phyloP scores from a whole-genome alignment of 2,888 invertebrate species.

The Priocnemis perturbator region DNA sequence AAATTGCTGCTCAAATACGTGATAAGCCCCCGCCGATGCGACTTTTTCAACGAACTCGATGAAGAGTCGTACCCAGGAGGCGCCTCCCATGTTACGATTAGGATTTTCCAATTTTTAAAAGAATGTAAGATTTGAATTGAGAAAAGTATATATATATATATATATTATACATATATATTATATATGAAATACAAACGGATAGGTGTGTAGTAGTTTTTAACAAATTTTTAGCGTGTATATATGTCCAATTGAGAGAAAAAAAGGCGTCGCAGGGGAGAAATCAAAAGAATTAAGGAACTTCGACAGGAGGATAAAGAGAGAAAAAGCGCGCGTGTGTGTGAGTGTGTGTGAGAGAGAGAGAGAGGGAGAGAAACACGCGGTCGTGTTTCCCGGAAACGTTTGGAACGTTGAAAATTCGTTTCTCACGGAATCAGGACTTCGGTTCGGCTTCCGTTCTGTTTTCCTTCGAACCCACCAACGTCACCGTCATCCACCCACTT shows the following conservation, averaged over 20 bases:
- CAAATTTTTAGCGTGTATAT: conserved; percentile 72
- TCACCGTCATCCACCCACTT: no score
- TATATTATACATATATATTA: conserved; percentile 40
- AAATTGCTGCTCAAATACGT: conserved; percentile 59
- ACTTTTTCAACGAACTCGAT: conserved; percentile 1
- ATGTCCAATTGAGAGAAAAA: conserved; percentile 68
- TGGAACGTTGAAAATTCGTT: no score
- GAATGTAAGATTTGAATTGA: conserved; percentile 18
- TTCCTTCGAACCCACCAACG: no score
- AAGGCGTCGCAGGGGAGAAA: conserved; percentile 42
- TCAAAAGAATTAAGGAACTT: conserved; percentile 4
- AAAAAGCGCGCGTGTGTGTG: neutral
- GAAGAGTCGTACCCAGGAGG: conserved; percentile 12
- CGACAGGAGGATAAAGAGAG: neutral
- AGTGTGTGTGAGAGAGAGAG: no score
- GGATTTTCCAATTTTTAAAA: conserved; percentile 67
- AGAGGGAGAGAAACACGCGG: no score
- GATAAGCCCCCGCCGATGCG: conserved; percentile 31
- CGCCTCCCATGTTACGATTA: conserved; percentile 63
- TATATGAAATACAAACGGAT: conserved; percentile 50
- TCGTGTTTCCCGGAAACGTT: no score
- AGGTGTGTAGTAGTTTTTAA: conserved; percentile 72
- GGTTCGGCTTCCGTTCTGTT: no score
- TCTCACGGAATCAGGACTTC: no score
- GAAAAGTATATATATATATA: conserved; percentile 8